Evolutionary conservation across 2,797 vertebrate genomes (phyloP).

Genomic region (Epinephelus coioides): DNA sequence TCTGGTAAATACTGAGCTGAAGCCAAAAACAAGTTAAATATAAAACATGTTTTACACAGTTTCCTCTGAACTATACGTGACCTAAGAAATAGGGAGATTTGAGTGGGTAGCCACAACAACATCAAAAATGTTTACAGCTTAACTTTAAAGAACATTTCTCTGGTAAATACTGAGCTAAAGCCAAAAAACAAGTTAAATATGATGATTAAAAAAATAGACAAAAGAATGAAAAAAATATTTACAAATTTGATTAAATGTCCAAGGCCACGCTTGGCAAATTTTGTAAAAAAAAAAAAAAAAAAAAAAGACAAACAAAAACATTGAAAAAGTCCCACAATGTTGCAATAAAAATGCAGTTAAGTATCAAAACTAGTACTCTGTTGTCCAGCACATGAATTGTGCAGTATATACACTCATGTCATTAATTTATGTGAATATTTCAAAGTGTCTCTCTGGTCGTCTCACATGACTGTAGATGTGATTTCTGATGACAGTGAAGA

Average conservation of each 20-base stretch:
- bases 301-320: too few species aligned
- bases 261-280: background rate
- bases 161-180: background rate
- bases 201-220: background rate
- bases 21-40: constrained; percentile 1
- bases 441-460: background rate
- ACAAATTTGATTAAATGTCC: background rate
- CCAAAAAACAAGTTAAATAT: background rate
- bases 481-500: constrained; percentile 77
- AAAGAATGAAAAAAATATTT: background rate
- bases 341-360: background rate
- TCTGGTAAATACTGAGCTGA: fast-evolving
- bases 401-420: background rate
- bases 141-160: too few species aligned
- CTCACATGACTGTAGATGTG: constrained; percentile 77
- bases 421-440: background rate
- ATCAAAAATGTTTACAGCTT: too few species aligned
- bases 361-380: background rate
- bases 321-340: background rate
- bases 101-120: background rate
- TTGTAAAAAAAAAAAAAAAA: background rate
- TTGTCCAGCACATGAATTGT: background rate
- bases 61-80: background rate
- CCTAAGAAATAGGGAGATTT: background rate
- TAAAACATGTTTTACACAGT: constrained; percentile 12